Evolutionary conservation across 2,888 invertebrate genomes (phyloP).

Genomic region (Bimastos eiseni): DNA sequence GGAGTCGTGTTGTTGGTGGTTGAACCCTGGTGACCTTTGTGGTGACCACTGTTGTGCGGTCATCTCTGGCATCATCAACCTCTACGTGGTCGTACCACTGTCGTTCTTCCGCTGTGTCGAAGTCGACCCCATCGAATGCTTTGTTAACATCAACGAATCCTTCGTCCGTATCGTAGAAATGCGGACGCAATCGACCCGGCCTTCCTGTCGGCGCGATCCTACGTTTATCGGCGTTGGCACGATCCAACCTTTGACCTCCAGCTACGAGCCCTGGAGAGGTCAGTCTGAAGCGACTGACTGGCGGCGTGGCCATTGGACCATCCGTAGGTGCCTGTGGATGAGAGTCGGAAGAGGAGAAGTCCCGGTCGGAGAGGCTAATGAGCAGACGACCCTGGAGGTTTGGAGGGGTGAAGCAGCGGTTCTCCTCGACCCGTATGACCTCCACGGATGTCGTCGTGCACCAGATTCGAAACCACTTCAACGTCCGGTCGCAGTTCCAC

Average conservation of each 20-base stretch:
- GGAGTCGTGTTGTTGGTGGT: background rate
- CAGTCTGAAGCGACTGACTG: background rate
- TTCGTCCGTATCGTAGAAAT: background rate
- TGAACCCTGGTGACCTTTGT: background rate
- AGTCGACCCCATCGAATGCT: background rate
- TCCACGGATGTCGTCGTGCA: constrained; percentile 37
- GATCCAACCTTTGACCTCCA: constrained; percentile 15
- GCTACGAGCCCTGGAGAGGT: constrained; percentile 20
- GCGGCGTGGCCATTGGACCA: background rate
- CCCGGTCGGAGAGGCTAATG: constrained; percentile 36
- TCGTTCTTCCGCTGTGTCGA: background rate
- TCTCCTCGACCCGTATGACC: constrained; percentile 35
- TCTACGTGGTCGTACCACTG: constrained; percentile 1
- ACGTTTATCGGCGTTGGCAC: background rate
- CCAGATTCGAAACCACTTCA: constrained; percentile 44
- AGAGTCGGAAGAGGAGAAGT: constrained; percentile 31
- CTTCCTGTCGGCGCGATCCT: background rate
- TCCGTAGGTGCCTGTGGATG: background rate
- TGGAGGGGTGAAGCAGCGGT: constrained; percentile 42
- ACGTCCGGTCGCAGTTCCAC: constrained; percentile 44
- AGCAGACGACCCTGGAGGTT: constrained; percentile 37
- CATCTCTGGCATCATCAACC: background rate
- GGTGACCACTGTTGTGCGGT: background rate
- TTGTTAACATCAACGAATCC: background rate
- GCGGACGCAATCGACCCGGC: background rate